Evolutionary conservation across 2,888 invertebrate species (phyloP).

Genomic region (Parascotia fuliginaria): DNA sequence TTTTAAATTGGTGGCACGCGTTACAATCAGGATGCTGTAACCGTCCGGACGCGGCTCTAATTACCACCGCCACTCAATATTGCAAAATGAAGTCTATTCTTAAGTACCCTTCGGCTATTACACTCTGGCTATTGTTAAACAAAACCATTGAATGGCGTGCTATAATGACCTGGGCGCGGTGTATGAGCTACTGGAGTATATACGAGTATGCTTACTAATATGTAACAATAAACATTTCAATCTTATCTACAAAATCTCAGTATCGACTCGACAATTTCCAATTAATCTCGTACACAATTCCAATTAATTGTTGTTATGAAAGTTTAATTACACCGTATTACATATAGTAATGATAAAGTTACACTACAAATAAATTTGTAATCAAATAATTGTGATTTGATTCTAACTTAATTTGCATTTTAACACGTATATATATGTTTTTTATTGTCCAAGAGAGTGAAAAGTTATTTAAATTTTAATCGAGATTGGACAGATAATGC

Average conservation of each 20-base stretch:
- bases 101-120: constrained; percentile 72
- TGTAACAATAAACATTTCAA: constrained; percentile 63
- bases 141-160: constrained; percentile 67
- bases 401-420: constrained; percentile 30
- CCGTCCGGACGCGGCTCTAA: constrained; percentile 78
- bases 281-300: constrained; percentile 72
- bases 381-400: constrained; percentile 48
- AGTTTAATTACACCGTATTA: constrained; percentile 68
- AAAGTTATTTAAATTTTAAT: constrained; percentile 5
- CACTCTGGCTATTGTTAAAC: constrained; percentile 72
- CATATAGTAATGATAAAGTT: constrained; percentile 54
- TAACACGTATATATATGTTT: constrained; percentile 17
- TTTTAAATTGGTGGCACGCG: constrained; percentile 50
- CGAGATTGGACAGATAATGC: not conserved
- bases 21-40: constrained; percentile 83
- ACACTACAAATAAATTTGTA: constrained; percentile 58
- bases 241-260: constrained; percentile 57
- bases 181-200: constrained; percentile 43
- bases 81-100: constrained; percentile 80
- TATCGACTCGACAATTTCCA: constrained; percentile 68
- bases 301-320: constrained; percentile 76
- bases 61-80: constrained; percentile 79
- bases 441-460: constrained; percentile 1
- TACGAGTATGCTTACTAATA: constrained; percentile 59
- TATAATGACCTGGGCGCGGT: constrained; percentile 72